Evolutionary conservation across 2,113 vertebrate species (phyloP).

Genomic region (Callopanchax toddi): DNA sequence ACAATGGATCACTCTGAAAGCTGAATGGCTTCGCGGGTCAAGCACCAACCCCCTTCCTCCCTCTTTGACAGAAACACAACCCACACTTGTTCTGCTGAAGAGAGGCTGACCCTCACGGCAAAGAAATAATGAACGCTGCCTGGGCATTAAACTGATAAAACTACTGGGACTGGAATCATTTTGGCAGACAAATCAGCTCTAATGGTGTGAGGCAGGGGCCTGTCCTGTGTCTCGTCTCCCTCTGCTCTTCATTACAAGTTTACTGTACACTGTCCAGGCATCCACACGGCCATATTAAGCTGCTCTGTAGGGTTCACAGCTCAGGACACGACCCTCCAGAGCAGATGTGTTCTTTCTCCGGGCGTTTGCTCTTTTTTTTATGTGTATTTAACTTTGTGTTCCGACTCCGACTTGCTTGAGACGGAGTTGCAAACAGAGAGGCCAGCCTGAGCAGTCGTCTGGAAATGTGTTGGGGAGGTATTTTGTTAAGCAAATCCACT

Average conservation of each 20-base stretch:
- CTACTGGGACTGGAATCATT: conserved; percentile 67
- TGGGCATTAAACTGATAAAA: conserved; percentile 79
- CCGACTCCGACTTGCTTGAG: conserved; percentile 9
- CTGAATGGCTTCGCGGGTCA: conserved; percentile 81
- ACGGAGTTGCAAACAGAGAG: conserved; percentile 29
- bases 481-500: conserved; percentile 74
- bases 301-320: conserved; percentile 45
- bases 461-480: conserved; percentile 51
- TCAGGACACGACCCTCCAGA: conserved; percentile 50
- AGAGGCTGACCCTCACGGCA: conserved; percentile 79
- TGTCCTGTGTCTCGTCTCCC: conserved; percentile 68
- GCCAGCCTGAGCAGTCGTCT: conserved; percentile 17
- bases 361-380: conserved; percentile 24
- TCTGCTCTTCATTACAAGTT: conserved; percentile 51
- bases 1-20: conserved; percentile 80
- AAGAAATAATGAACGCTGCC: conserved; percentile 80
- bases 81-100: conserved; percentile 83
- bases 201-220: conserved; percentile 71
- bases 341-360: conserved; percentile 45
- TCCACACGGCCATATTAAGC: conserved; percentile 48
- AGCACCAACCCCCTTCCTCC: conserved; percentile 76
- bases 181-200: conserved; percentile 74
- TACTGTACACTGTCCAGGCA: conserved; percentile 72
- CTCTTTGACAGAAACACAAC: conserved; percentile 80
- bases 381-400: conserved; percentile 15